Evolutionary conservation across 2,888 invertebrate species (phyloP), one percentile per base, ranked within the genome.

Genomic region (Aspidiotus destructor): DNA sequence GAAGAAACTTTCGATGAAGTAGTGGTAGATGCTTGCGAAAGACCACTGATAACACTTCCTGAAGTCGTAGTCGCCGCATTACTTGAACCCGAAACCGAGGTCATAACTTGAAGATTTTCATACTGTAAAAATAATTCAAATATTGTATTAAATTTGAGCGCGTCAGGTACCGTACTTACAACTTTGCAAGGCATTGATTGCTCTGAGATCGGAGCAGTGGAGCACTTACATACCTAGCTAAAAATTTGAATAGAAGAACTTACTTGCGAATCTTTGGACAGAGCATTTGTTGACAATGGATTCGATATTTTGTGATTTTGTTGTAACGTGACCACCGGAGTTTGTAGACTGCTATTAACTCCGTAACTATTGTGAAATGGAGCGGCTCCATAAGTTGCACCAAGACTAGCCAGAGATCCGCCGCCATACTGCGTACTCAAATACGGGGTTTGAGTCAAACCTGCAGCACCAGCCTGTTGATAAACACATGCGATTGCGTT

Each of bases 251-350:
- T 28, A 28, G 28, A 28, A 3, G 28, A 28, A 28, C 60, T 28
- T 54, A 69, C 69, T 44, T 69, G 69, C 8, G 62, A 54, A 28
- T 69, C 69, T 17, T 69, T 69, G 8, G 62, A 62, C 40, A 41
- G 16, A 9, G 60, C 60, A 9, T 55, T 61, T 10, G 62, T 55
- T 16, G 61, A 61, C 15, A 69, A 28, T n/a, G 69, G 62, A 42
- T 54, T 62, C 28, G 69, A 69, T 62, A 69, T 69, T 41, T 69
- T 69, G 58, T 67, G 67, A 28, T 52, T 41, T 62, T 69, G 69
- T 62, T 61, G 62, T 13, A 68, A 42, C 7, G 68, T 60, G 2
- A 40, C 69, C 8, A 55, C 62, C 8, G 68, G 68, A n/a, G 60
- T 68, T 17, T 68, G 68, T 16, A 68, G 13, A 55, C 40, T 62